Evolutionary conservation across 35 echinoderm and acorn worm genomes (phyloP), one percentile per base, ranked within the genome.

Genomic region (Diadema setosum): DNA sequence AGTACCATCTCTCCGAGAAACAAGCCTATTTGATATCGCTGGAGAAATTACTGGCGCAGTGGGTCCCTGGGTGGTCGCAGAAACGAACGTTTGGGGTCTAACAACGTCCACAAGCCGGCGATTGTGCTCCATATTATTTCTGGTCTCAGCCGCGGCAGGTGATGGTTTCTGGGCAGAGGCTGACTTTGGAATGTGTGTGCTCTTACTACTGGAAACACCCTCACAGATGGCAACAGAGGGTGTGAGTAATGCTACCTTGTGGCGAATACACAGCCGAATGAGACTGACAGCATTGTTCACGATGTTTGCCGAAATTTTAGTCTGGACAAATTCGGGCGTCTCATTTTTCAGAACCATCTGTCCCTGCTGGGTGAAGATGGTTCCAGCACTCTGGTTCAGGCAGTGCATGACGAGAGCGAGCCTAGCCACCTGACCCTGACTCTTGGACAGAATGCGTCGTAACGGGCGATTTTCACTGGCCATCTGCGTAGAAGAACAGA

Each of bases 341-440:
- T 45, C 75, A 24, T n/a, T n/a, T n/a, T n/a, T n/a, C n/a, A 48
- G 29, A 25, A 81, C 44, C 39, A 48, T 37, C 5, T 81, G 34
- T 59, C 35, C 81, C 16, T 50, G 31, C 30, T 56, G 26, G 27
- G 24, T n/a, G 40, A 78, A 78, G 15, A n/a, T 21, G 2, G 40
- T 25, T 41, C 44, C 44, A 41, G 40, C 9, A 21, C 39, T 78
- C 9, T 44, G 16, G 8, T 83, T 30, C 14, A 83, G 43, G 46
- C 45, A 50, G 55, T 83, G 81, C 15, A 83, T 24, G n/a, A 83
- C 20, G 26, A 83, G 11, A 21, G 81, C 81, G 5, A 83, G 81
- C 57, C 81, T 83, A 25, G 81, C 81, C 8, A 83, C 81, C 12
- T 83, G 81, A 16, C 81, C 81, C 34, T 83, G 81, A 50, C 45